Base-by-base conservation (phyloP, 2,888 invertebrate genomes). In the Ophion costatus region DNA sequence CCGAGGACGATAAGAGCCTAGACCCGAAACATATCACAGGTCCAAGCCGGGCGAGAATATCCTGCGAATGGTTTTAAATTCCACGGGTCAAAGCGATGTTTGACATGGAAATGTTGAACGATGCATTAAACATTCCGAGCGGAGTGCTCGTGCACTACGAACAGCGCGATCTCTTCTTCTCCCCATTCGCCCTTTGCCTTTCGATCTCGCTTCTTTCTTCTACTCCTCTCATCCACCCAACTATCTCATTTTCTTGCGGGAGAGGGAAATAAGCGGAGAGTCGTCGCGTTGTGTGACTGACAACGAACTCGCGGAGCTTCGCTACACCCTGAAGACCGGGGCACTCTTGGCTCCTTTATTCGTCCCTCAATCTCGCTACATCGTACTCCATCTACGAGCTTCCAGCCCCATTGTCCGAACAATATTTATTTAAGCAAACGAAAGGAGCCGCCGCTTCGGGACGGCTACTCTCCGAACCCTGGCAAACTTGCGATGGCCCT, bases 61-160 rank as follows among this genome's bases (percentile, higher is more conserved):
- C 56, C 56, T 57, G 76, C 57, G 79, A 74, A 91, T 89, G 91
- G 91, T 92, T 93, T 93, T 90, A 93, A 93, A 93, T 93, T 93
- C 92, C 92, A 90, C 91, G 91, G 92, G 93, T 93, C 93, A 93
- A 93, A 93, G 93, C 93, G 90, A 93, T 94, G 93, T 94, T 94
- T 94, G 93, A 93, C 93, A 93, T 94, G 93, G 93, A 93, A 93
- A 93, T 94, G 92, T 91, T 90, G 91, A 91, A 87, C 90, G 91
- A 93, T 94, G 93, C 93, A 94, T 94, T 94, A 94, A 93, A 94
- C 93, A 94, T 94, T 90, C 88, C 88, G 57, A 57, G 89, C 88
- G 86, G 88, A 91, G 90, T 91, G 90, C 88, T 89, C 79, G 73
- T 79, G 82, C 64, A 24, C 45, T 61, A 76, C 38, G 73, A 80